Evolutionary conservation across 2,797 vertebrate species (phyloP), one percentile per base, ranked within the genome.

Genomic region (Enteromius trimaculatus): DNA sequence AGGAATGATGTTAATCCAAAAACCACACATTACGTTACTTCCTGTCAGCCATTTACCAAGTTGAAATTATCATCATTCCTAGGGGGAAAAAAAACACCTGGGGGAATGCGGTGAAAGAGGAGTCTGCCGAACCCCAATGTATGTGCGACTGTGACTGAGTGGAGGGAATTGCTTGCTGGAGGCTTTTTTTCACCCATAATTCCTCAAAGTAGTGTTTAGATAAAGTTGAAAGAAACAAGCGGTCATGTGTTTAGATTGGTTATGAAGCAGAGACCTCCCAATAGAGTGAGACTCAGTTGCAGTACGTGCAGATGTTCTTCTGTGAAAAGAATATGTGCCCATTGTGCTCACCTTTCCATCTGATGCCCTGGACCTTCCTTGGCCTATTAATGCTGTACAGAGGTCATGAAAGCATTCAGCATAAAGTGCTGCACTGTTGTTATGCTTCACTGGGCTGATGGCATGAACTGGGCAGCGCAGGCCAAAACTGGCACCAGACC

Each of bases 331-430:
- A 39, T 14, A n/a, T 39, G 71, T 1, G 1, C 16, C 44, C 60
- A 53, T 75, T 17, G 39, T 66, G 60, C 62, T 82, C 71, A 66
- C 62, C 47, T 87, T 90, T 23, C 84, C 84, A 82, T 82, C 83
- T 66, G 60, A 66, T 82, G 58, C 55, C 16, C 6, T 49, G 42
- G 26, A 70, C 51, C 53, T 65, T 74, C 53, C 4, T 26, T 10
- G 8, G 21, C 31, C 44, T 23, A 26, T 49, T 83, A 75, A 82
- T 71, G 84, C 86, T 77, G 84, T 77, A 80, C 77, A 49, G 70
- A 80, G 87, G 80, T 86, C 82, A 88, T 79, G 79, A 87, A 88
- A 86, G 82, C 78, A 86, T 88, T 86, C 89, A 86, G 88, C 88
- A 89, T 79, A 80, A 81, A 65, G 80, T 81, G 34, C 60, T 3